Conservation (phyloP, 2,888 invertebrate species). For the Ophion obscuratus region DNA sequence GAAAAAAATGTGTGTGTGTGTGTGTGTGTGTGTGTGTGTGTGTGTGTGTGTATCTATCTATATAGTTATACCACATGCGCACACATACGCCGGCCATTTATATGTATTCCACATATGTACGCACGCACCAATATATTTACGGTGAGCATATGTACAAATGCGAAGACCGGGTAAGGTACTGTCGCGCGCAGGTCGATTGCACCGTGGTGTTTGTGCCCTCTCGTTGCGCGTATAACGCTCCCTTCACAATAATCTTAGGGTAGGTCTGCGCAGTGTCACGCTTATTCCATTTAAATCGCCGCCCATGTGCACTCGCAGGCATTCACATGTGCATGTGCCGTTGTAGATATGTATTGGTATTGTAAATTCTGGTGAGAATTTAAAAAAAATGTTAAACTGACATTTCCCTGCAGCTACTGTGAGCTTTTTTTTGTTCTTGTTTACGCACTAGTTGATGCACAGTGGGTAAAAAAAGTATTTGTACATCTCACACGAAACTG, state of each 20-base stretch:
- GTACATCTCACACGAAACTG: too few species aligned
- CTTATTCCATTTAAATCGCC: constrained; percentile 61
- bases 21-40: too few species aligned
- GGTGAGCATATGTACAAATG: constrained; percentile 2
- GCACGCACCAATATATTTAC: background rate
- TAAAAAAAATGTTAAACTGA: background rate
- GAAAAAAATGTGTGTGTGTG: too few species aligned
- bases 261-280: constrained; percentile 61
- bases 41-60: too few species aligned
- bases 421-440: too few species aligned
- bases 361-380: background rate
- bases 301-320: constrained; percentile 34
- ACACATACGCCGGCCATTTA: constrained; percentile 14
- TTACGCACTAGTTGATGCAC: too few species aligned
- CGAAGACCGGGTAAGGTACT: constrained; percentile 55
- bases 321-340: background rate
- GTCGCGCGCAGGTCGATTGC: constrained; percentile 62
- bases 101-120: background rate
- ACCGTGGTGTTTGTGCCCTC: constrained; percentile 51
- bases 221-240: constrained; percentile 1
- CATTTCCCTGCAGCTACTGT: too few species aligned
- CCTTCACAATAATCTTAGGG: constrained; percentile 62
- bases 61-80: background rate
- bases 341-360: background rate
- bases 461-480: too few species aligned